Conservation (phyloP, 2,113 vertebrate species). For the Brienomyrus longianalis region DNA sequence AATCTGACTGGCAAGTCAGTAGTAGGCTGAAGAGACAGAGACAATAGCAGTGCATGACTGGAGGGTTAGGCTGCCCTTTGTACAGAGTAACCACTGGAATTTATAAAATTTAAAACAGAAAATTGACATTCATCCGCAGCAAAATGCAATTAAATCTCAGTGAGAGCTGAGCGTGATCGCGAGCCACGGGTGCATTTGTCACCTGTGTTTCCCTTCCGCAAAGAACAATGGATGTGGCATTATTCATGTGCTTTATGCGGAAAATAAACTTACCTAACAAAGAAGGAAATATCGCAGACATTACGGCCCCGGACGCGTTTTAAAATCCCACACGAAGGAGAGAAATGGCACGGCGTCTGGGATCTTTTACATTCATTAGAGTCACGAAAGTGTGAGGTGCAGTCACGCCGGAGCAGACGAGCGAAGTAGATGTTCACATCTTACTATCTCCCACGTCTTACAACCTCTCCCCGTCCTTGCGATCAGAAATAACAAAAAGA, state of each 20-base stretch:
- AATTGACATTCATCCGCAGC: background rate
- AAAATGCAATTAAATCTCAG: background rate
- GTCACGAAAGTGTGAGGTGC: constrained; percentile 16
- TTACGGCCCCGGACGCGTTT: constrained; percentile 28
- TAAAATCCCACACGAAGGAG: constrained; percentile 27
- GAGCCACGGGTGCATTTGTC: background rate
- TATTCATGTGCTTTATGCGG: constrained; percentile 2
- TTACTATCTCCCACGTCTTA: constrained; percentile 27
- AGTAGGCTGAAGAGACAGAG: background rate
- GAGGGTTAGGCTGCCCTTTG: background rate
- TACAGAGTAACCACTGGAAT: background rate
- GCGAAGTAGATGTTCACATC: constrained; percentile 4
- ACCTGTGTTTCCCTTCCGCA: background rate
- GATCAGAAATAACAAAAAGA: constrained; percentile 2
- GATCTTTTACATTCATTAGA: constrained; percentile 8
- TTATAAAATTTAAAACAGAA: background rate
- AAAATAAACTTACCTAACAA: constrained; percentile 44
- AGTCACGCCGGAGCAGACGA: constrained; percentile 19
- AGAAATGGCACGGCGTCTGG: constrained; percentile 16
- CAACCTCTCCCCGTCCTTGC: constrained; percentile 15
- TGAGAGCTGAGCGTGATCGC: background rate
- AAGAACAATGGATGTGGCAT: constrained; percentile 4
- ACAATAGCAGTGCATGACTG: background rate
- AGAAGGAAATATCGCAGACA: constrained; percentile 28
- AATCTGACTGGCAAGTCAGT: background rate